A percentile compares a stretch with the other conserved stretches of the same genome.
phyloP scores from a whole-genome alignment of 2,888 invertebrate genomes.

The Cryptops parisi region DNA sequence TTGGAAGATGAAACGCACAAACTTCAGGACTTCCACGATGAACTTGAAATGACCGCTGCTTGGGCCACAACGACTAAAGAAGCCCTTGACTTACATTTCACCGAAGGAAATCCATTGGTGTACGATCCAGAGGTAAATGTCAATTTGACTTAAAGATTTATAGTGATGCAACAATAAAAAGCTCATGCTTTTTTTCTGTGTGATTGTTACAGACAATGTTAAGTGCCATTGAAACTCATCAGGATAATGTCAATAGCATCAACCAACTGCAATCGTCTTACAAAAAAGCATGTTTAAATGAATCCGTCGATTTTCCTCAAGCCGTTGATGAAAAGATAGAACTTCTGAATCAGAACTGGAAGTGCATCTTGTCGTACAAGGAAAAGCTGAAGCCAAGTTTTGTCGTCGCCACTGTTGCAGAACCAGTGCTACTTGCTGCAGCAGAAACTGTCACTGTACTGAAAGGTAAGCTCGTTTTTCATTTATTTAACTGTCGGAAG shows the following conservation, averaged over 20 bases:
- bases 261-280: neutral
- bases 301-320: neutral
- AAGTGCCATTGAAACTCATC: conserved; percentile 9
- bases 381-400: neutral
- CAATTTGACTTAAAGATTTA: neutral
- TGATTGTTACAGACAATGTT: conserved; percentile 7
- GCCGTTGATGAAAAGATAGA: neutral
- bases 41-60: conserved; percentile 11
- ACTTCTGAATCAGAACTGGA: neutral
- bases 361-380: neutral
- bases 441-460: no score
- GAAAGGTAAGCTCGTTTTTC: no score
- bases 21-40: conserved; percentile 8
- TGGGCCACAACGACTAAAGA: conserved; percentile 9
- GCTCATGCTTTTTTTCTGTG: neutral
- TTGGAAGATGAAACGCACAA: conserved; percentile 4
- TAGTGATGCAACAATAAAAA: neutral
- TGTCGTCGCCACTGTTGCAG: no score
- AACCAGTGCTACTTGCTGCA: no score
- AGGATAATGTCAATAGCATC: conserved; percentile 9
- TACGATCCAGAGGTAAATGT: conserved; percentile 5
- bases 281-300: neutral
- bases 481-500: no score
- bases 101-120: conserved; percentile 3
- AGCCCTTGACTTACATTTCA: conserved; percentile 4